Conservation (phyloP, 1,140 invertebrate species). For the Papilio aristodemus region DNA sequence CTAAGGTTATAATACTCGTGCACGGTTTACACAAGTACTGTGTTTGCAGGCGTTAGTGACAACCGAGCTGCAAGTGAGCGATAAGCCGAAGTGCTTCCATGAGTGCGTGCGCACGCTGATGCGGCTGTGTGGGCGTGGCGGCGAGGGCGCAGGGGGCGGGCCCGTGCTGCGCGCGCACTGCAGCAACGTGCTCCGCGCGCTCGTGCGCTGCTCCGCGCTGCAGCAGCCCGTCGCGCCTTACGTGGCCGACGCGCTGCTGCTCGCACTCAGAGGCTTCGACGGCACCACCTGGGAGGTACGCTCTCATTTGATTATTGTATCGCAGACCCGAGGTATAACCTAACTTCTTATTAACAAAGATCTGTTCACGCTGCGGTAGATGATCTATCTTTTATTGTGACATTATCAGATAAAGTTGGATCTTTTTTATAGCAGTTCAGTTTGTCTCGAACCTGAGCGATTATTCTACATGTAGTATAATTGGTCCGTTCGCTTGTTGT, state of each 20-base stretch:
- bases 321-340: too few relatives aligned
- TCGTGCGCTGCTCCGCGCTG: constrained; percentile 89
- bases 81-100: constrained; percentile 81
- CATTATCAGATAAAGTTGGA: too few relatives aligned
- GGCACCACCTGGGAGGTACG: constrained; percentile 90
- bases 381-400: too few relatives aligned
- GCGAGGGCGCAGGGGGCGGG: background rate
- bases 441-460: too few relatives aligned
- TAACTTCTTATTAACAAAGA: too few relatives aligned
- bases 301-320: too few relatives aligned
- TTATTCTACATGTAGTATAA: too few relatives aligned
- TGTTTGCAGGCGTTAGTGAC: constrained; percentile 84
- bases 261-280: constrained; percentile 88
- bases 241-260: constrained; percentile 86
- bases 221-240: constrained; percentile 87
- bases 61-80: constrained; percentile 83
- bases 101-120: constrained; percentile 83
- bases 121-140: constrained; percentile 38
- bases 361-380: too few relatives aligned
- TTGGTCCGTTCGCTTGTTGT: background rate
- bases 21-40: background rate
- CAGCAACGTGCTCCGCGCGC: constrained; percentile 91
- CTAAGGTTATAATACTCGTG: background rate
- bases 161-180: constrained; percentile 86
- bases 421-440: too few relatives aligned